Evolutionary conservation across 2,797 vertebrate species (phyloP), one percentile per base, ranked within the genome.

Genomic region (Sebastes diploproa): DNA sequence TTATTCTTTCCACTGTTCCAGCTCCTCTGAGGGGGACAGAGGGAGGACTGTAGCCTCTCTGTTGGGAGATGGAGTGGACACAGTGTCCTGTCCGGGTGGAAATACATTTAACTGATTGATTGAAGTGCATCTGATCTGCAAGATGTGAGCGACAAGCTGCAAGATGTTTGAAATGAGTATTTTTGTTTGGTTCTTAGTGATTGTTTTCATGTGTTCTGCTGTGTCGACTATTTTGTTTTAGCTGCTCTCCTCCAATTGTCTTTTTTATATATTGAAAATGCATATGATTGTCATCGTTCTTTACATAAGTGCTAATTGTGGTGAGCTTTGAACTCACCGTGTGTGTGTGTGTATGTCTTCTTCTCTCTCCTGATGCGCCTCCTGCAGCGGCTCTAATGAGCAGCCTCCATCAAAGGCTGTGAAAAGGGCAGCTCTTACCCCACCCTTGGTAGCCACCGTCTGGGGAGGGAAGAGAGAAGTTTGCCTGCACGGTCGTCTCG

Each of bases 381-480:
- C 84, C 22, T 87, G 80, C 89, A 95, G 92, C 9, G 76, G 50
- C 61, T 85, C 84, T 92, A 89, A 90, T 91, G 87, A 94, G 76
- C 84, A 82, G 66, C 42, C 87, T 66, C 75, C 93, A 88, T 93
- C 92, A 93, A 92, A 95, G 81, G 71, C 71, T 68, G 70, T 77
- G 82, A 75, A 93, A 92, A 93, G 92, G 85, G 87, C 91, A 89
- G 50, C 56, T 5, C 7, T 68, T 12, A 32, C 72, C 52, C 88
- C 85, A 20, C 81, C 90, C 82, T 27, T 65, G 30, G 76, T 75
- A 61, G 75, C 87, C 46, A 62, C 82, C 3, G 67, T 70, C 13
- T 81, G 86, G 80, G 81, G 78, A 77, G 90, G 52, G 58, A 75
- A 67, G 75, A 80, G 60, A 27, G 85, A 87, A 8, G 77, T 78